phyloP scores from a whole-genome alignment of 2,113 vertebrate genomes.

The Hypanus sabinus region DNA sequence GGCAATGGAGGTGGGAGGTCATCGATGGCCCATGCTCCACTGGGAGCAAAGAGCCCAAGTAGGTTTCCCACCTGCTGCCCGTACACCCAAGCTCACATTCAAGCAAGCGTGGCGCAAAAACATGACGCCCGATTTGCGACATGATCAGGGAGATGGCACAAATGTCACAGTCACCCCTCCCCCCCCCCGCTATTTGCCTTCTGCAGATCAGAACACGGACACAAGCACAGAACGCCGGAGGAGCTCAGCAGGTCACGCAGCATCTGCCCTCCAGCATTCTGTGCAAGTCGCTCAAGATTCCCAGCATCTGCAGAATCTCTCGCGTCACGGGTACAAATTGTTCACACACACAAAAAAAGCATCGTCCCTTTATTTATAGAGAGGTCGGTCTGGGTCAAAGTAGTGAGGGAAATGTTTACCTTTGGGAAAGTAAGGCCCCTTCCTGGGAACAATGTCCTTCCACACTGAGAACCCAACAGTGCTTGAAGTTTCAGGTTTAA shows the following conservation, averaged over 20 bases:
- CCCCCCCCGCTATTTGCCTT: neutral
- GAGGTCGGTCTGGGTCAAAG: neutral
- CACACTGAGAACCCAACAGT: neutral
- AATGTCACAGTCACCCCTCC: neutral
- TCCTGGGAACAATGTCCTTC: no score
- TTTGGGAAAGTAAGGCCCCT: neutral
- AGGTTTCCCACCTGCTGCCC: neutral
- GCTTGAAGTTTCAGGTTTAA: neutral
- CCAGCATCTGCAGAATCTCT: no score
- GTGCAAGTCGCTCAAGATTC: no score
- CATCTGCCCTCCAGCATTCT: no score
- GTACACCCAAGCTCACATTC: neutral
- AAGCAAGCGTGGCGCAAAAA: neutral
- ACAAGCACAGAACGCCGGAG: neutral
- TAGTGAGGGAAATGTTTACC: neutral
- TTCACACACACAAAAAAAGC: neutral
- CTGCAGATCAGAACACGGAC: neutral
- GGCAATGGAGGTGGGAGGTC: no score
- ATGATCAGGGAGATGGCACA: neutral
- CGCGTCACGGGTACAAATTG: no score
- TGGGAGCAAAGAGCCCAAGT: no score
- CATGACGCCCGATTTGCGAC: neutral
- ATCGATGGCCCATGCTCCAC: no score
- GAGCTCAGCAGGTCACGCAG: no score
- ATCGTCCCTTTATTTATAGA: neutral